phyloP scores from a whole-genome alignment of 1,140 invertebrate species.

The Eueides isabella region DNA sequence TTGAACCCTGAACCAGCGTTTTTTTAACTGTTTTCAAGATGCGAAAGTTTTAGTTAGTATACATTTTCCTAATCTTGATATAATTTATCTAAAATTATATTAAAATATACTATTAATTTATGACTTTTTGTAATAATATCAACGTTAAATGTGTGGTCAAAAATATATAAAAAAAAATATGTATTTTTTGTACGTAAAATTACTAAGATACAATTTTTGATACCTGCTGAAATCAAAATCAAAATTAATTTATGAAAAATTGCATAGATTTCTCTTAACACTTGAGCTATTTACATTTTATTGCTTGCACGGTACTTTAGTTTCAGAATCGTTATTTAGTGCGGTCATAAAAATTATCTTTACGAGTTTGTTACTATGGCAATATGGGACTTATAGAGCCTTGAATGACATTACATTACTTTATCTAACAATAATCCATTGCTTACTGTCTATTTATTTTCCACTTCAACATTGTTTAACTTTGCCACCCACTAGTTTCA shows the following conservation, averaged over 20 bases:
- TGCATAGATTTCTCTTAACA: slow-evolving; percentile 57
- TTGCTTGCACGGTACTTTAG: slow-evolving; percentile 42
- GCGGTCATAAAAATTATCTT: slow-evolving; percentile 17
- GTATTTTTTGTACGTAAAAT: too few species aligned
- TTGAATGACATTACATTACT: not conserved
- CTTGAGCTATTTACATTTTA: slow-evolving; percentile 70
- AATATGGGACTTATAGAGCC: not conserved
- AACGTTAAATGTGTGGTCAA: too few species aligned
- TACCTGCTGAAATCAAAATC: not conserved
- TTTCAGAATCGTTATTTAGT: slow-evolving; percentile 22
- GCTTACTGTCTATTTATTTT: not conserved
- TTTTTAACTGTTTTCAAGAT: too few species aligned
- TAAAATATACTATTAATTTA: too few species aligned
- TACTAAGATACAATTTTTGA: not conserved
- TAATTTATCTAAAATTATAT: too few species aligned
- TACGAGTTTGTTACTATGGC: slow-evolving; percentile 15
- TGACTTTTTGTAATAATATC: too few species aligned
- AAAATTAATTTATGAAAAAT: not conserved
- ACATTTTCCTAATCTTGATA: too few species aligned
- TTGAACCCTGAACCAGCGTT: too few species aligned
- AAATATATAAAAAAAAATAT: too few species aligned
- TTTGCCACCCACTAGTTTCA: too few species aligned
- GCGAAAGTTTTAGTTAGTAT: too few species aligned
- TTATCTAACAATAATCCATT: not conserved
- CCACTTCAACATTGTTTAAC: too few species aligned